phyloP scores from a whole-genome alignment of 2,888 invertebrate genomes.

The Marronus borbonicus region DNA sequence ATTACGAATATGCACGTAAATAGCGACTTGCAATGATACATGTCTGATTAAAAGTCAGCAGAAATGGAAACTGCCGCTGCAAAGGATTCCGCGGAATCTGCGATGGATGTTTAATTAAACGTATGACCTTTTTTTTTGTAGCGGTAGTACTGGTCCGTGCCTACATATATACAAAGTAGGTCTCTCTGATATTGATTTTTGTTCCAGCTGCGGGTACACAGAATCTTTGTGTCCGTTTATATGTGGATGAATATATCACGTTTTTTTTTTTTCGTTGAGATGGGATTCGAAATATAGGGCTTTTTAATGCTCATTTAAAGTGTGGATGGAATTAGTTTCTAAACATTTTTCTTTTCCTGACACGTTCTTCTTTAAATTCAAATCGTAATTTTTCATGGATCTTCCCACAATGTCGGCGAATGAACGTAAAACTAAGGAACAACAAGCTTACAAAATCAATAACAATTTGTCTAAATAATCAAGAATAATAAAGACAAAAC shows the following conservation, averaged over 20 bases:
- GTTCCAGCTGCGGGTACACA: not conserved
- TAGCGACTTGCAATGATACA: not conserved
- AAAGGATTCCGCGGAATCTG: not conserved
- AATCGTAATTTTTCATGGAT: too few species aligned
- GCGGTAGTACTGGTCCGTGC: not conserved
- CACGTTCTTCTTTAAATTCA: too few species aligned
- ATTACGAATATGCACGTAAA: slow-evolving; percentile 6
- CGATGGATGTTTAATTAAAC: slow-evolving; percentile 19
- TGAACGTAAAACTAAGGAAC: too few species aligned
- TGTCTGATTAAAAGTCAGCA: slow-evolving; percentile 12
- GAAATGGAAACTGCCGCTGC: not conserved
- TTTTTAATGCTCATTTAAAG: too few species aligned
- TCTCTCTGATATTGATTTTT: slow-evolving; percentile 6
- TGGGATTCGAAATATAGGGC: too few species aligned
- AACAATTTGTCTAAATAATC: too few species aligned
- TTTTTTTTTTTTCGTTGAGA: too few species aligned
- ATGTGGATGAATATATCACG: not conserved
- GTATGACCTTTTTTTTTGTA: not conserved
- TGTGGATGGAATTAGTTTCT: too few species aligned
- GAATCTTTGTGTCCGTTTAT: not conserved
- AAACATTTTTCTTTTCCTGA: too few species aligned
- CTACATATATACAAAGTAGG: not conserved
- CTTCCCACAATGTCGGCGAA: too few species aligned
- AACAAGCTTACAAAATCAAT: too few species aligned
- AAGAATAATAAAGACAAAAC: too few species aligned